phyloP scores from a whole-genome alignment of 2,113 vertebrate species.

The Antennarius striatus region DNA sequence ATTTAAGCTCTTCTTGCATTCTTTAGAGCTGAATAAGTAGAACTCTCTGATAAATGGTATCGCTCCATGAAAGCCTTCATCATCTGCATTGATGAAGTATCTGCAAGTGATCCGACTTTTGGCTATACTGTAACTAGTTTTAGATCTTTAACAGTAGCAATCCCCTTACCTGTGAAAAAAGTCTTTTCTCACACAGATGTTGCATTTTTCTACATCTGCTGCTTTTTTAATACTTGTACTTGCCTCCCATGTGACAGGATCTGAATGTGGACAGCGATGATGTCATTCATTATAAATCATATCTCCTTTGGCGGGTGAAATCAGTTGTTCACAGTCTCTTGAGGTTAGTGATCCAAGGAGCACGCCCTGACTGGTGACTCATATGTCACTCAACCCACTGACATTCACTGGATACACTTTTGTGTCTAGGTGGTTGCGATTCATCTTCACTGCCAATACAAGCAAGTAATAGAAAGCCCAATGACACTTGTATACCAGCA shows the following conservation, averaged over 20 bases:
- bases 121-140: constrained; percentile 20
- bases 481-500: constrained; percentile 12
- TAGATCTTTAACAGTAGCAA: too few relatives aligned
- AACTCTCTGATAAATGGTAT: background rate
- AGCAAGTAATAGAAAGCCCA: constrained; percentile 9
- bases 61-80: constrained; percentile 16
- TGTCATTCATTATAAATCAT: constrained; percentile 67
- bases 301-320: constrained; percentile 52
- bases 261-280: constrained; percentile 35
- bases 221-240: constrained; percentile 31
- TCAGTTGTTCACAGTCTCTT: constrained; percentile 60
- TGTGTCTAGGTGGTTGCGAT: constrained; percentile 20
- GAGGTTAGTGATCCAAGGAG: constrained; percentile 56
- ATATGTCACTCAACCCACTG: constrained; percentile 56
- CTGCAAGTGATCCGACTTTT: constrained; percentile 8
- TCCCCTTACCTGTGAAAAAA: background rate
- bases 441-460: constrained; percentile 21
- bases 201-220: constrained; percentile 26
- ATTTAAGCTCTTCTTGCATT: constrained; percentile 29
- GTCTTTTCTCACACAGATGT: background rate
- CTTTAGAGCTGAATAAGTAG: constrained; percentile 45
- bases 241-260: constrained; percentile 22
- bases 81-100: constrained; percentile 20
- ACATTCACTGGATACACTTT: constrained; percentile 25
- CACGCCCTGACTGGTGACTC: constrained; percentile 65